Percentiles rank a stretch among this genome's conserved stretches.
Evolutionary conservation across 2,888 invertebrate species (phyloP).

Genomic region (Eledone cirrhosa): DNA sequence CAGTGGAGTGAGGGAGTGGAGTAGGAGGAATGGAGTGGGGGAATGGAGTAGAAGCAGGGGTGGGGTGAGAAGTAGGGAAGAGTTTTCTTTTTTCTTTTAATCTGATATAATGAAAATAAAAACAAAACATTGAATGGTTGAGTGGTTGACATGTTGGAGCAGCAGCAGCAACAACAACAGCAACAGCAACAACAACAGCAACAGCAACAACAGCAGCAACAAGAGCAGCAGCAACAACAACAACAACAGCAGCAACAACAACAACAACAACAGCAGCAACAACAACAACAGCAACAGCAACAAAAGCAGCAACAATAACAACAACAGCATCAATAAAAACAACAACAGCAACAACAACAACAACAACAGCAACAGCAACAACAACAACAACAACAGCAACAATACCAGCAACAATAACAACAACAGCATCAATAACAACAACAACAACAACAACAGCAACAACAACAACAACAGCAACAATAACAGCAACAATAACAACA

Average conservation of each 20-base stretch:
- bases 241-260: not conserved
- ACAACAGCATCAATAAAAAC: not conserved
- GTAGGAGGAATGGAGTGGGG: too few relatives aligned
- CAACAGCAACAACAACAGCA: too few relatives aligned
- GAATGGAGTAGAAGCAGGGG: too few relatives aligned
- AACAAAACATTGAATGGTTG: too few relatives aligned
- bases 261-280: not conserved
- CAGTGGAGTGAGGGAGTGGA: too few relatives aligned
- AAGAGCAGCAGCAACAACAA: not conserved
- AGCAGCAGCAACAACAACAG: too few relatives aligned
- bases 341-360: not conserved
- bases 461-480: not conserved
- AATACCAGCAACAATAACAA: not conserved
- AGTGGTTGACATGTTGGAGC: too few relatives aligned
- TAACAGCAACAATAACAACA: not conserved
- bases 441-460: not conserved
- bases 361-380: not conserved
- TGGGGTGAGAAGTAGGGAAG: too few relatives aligned
- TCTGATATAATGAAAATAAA: too few relatives aligned
- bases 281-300: not conserved
- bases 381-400: not conserved
- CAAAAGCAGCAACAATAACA: not conserved
- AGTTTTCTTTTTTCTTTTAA: too few relatives aligned
- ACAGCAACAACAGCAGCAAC: conserved; percentile 6
- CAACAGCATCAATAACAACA: not conserved